phyloP scores from a whole-genome alignment of 2,888 invertebrate species.

The Alcis repandata region DNA sequence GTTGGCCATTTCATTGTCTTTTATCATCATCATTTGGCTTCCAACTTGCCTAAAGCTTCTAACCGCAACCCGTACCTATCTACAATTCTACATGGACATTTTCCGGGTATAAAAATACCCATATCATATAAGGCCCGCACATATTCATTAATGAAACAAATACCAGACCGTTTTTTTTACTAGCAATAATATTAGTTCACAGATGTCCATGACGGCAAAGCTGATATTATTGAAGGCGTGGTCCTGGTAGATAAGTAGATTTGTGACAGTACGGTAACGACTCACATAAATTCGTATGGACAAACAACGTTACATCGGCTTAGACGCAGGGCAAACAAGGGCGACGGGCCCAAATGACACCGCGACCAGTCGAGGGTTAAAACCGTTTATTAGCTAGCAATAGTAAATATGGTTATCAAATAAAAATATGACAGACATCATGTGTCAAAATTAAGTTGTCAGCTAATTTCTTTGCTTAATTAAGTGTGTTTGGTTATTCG shows the following conservation, averaged over 20 bases:
- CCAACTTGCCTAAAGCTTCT: not conserved
- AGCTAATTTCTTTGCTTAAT: no score
- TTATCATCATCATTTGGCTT: not conserved
- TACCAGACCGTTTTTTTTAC: not conserved
- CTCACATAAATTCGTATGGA: slow-evolving; percentile 79
- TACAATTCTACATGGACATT: not conserved
- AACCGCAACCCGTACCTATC: not conserved
- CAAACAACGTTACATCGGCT: slow-evolving; percentile 84
- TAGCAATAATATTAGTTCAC: slow-evolving; percentile 40
- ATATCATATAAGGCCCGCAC: no score
- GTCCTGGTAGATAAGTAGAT: slow-evolving; percentile 85
- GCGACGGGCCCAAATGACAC: slow-evolving; percentile 70
- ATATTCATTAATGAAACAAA: not conserved
- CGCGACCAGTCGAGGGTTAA: slow-evolving; percentile 68
- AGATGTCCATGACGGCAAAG: slow-evolving; percentile 67
- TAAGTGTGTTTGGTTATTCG: no score
- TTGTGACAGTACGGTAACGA: slow-evolving; percentile 80
- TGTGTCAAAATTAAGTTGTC: not conserved
- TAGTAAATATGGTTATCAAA: slow-evolving; percentile 59
- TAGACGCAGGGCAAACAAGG: slow-evolving; percentile 83
- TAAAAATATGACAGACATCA: slow-evolving; percentile 24
- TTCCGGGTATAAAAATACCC: no score
- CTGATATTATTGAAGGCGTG: slow-evolving; percentile 69
- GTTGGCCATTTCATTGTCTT: slow-evolving; percentile 10
- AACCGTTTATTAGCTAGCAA: slow-evolving; percentile 69